These are phyloP conservation scores for Sebastes itinus DNA, from an alignment of 2,797 vertebrate species.

Conservation along the genomic window DNA sequence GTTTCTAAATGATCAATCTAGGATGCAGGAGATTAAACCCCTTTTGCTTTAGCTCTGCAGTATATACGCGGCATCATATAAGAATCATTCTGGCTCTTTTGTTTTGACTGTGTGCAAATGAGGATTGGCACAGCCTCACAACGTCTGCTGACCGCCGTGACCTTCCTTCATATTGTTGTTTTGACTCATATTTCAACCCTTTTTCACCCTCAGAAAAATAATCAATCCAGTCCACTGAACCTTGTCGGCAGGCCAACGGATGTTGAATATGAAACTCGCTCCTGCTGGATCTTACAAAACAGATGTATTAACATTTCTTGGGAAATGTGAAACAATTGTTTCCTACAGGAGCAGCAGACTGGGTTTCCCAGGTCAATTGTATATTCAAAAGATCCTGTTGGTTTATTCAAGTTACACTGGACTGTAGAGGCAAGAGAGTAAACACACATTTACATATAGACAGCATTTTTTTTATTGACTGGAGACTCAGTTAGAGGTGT, in stretches of 20 bases:
- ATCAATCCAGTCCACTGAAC: conserved; percentile 19
- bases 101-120: conserved; percentile 13
- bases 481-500: background rate
- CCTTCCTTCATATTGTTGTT: conserved; percentile 24
- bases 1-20: background rate
- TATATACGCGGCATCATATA: background rate
- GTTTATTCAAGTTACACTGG: background rate
- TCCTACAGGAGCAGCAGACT: background rate
- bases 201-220: conserved; percentile 17
- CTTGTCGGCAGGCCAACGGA: background rate
- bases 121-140: background rate
- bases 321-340: conserved; percentile 2
- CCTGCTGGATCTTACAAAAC: background rate
- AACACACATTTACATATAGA: conserved; percentile 68
- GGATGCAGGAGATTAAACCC: background rate
- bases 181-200: conserved; percentile 5
- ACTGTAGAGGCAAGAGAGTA: background rate
- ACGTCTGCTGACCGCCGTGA: background rate
- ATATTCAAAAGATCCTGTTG: background rate
- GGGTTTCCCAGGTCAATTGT: conserved; percentile 14
- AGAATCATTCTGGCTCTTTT: background rate
- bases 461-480: conserved; percentile 36
- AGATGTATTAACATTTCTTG: background rate
- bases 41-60: background rate
- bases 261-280: background rate